Evolutionary conservation across 2,113 vertebrate species (phyloP).

Genomic region (Salvelinus namaycush): DNA sequence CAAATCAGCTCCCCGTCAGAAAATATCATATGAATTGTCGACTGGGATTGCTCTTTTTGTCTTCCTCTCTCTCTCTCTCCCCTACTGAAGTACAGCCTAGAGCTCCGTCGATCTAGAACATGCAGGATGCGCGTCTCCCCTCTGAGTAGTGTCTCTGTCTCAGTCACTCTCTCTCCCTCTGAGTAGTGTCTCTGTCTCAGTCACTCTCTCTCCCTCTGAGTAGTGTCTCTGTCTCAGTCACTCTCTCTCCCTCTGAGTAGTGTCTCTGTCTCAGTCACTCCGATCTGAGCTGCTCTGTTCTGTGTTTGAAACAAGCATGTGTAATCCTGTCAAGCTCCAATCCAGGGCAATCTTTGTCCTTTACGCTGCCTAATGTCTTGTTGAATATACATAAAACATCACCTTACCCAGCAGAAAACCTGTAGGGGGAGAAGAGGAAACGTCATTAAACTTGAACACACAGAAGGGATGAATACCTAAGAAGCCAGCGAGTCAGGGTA

Average conservation of each 20-base stretch:
- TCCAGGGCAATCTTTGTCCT: conserved; percentile 5
- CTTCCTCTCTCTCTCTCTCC: too few relatives aligned
- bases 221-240: too few relatives aligned
- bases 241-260: not conserved
- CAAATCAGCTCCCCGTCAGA: not conserved
- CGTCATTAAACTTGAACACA: conserved; percentile 12
- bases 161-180: too few relatives aligned
- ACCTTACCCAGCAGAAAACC: not conserved
- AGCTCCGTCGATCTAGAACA: not conserved
- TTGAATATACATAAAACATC: conserved; percentile 19
- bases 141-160: not conserved
- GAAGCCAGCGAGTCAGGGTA: not conserved
- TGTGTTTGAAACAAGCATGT: conserved; percentile 5
- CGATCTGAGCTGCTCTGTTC: not conserved
- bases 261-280: not conserved
- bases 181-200: too few relatives aligned
- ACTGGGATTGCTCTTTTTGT: not conserved
- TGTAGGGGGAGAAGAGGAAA: conserved; percentile 7
- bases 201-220: not conserved
- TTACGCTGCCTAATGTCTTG: not conserved
- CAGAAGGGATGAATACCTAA: conserved; percentile 6
- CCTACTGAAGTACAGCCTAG: too few relatives aligned
- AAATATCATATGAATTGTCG: not conserved
- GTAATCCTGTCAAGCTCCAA: conserved; percentile 4
- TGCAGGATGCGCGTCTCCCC: not conserved